Conservation (phyloP, 2,888 invertebrate species). For the Eurytoma adleriae region DNA sequence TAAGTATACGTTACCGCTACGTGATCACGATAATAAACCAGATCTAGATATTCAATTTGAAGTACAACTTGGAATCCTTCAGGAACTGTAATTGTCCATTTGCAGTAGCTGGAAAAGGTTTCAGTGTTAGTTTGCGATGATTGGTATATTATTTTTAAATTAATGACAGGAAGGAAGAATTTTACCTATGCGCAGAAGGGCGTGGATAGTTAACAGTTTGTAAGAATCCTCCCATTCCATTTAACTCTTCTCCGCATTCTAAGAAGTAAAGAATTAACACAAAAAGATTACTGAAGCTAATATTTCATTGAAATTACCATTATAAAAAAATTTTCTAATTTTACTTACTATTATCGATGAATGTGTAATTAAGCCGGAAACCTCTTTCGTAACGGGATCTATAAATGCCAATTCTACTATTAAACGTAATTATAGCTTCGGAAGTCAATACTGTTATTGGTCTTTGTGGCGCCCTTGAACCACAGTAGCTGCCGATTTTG, state of each 20-base stretch:
- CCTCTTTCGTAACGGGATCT: conserved; percentile 70
- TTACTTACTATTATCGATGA: conserved; percentile 76
- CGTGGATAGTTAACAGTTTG: conserved; percentile 85
- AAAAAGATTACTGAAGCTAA: too few relatives aligned
- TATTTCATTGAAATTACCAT: neutral
- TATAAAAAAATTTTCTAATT: conserved; percentile 66
- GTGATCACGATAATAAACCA: too few relatives aligned
- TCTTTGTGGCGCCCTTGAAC: conserved; percentile 64
- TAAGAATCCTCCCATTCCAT: conserved; percentile 82
- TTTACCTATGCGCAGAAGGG: conserved; percentile 61
- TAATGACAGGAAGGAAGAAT: neutral
- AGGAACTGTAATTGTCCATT: conserved; percentile 84
- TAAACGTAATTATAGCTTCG: conserved; percentile 78
- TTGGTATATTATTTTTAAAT: neutral
- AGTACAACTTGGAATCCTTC: conserved; percentile 81
- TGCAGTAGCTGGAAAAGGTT: conserved; percentile 77
- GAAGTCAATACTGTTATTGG: conserved; percentile 77
- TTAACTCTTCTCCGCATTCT: conserved; percentile 84
- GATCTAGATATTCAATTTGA: conserved; percentile 81
- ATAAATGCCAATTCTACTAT: conserved; percentile 66
- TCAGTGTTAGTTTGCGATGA: neutral
- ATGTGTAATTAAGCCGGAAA: conserved; percentile 81
- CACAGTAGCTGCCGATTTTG: conserved; percentile 74
- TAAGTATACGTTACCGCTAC: conserved; percentile 40
- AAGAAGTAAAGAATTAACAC: conserved; percentile 10